Evolutionary conservation across 2,797 vertebrate genomes (phyloP), one percentile per base, ranked within the genome.

Genomic region (Labroides dimidiatus): DNA sequence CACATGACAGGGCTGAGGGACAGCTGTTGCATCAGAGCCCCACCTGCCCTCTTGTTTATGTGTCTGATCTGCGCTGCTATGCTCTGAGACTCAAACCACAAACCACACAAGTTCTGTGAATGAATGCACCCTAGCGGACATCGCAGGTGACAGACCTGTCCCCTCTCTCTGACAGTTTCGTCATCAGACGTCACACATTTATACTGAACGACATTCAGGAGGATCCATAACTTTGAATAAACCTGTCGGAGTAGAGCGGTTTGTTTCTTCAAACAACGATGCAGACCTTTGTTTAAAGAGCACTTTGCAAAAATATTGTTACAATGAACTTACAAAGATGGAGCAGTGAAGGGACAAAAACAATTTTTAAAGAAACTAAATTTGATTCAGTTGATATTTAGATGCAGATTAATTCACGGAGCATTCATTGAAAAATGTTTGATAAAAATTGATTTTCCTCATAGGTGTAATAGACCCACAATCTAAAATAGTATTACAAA

Each of bases 1-100:
- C 24, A 43, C 58, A 59, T 45, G 53, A 80, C 78, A 60, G 52
- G 52, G 63, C 76, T 12, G 47, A 78, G n/a, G 77, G 83, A 86
- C 87, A 89, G 86, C 89, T 91, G 87, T 87, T 91, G 77, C 70
- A 75, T 84, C 81, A 84, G 33, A 27, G 75, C 79, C 58, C 69
- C 78, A 65, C 83, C 82, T 77, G 77, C 71, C 71, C 51, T 9
- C 14, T 78, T 83, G 74, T 84, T 85, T 72, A 54, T 36, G 43
- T 69, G 63, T 81, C 63, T 62, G 24, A 69, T 58, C 14, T 64
- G 71, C 45, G 41, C 42, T 17, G 30, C 58, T 52, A 24, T 37
- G 43, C 23, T 24, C 50, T 39, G 36, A 69, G 52, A 17, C 55
- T 10, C 42, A 15, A 11, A 52, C 48, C 48, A 49, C 48, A 49